Conservation (phyloP, 2,888 invertebrate species). For the Achlya flavicornis region DNA sequence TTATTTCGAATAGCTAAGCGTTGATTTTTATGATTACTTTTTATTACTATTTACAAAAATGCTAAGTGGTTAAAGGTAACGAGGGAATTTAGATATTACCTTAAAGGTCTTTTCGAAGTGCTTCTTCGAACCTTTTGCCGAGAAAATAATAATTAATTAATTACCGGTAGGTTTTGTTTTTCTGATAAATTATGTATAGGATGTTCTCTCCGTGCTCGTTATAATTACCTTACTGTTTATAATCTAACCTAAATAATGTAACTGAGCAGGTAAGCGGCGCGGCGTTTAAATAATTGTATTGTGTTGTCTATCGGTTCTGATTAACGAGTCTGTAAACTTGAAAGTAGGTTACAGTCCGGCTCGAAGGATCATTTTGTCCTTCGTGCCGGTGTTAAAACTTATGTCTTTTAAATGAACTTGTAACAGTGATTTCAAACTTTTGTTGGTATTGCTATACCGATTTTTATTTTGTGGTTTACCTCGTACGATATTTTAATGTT, state of each 20-base stretch:
- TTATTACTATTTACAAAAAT: too few relatives aligned
- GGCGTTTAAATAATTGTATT: neutral
- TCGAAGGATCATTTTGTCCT: neutral
- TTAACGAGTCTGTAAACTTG: neutral
- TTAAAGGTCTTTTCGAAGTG: neutral
- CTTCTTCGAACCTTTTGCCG: neutral
- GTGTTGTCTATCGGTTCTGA: neutral
- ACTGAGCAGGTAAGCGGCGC: neutral
- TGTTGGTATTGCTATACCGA: neutral
- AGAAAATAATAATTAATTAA: neutral
- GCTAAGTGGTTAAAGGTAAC: too few relatives aligned
- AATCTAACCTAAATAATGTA: neutral
- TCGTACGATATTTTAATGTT: neutral
- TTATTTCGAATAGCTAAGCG: too few relatives aligned
- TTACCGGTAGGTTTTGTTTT: neutral
- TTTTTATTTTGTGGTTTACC: too few relatives aligned
- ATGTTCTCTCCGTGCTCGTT: neutral
- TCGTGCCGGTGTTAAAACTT: neutral
- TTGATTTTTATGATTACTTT: too few relatives aligned
- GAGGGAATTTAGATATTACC: neutral
- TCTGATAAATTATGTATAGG: neutral
- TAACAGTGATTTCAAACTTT: neutral
- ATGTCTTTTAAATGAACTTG: neutral
- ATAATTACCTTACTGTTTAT: neutral
- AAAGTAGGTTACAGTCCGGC: neutral